Base-by-base conservation (phyloP, 2,797 vertebrate species). In the Chrosomus eos region DNA sequence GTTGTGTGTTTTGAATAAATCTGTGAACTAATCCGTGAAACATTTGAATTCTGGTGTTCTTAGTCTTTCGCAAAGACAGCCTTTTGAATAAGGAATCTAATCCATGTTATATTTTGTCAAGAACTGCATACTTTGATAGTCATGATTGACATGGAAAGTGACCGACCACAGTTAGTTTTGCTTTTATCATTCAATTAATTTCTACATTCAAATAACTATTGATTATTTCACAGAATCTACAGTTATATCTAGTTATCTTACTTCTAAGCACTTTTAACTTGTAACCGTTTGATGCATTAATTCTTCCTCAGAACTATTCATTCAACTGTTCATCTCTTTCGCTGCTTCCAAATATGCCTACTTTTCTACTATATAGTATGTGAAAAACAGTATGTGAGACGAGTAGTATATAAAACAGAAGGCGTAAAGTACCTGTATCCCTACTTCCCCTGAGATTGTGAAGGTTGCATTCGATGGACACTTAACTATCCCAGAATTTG, bases 1-100 rank as follows among this genome's bases (percentile, higher is more conserved):
- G 72, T 28, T 53, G 72, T 53, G 71, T 51, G 28, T 74, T 45
- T 74, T 33, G 28, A 74, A 51, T 74, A 53, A 53, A 74, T 74
- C 45, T 74, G 72, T 33, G 28, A 33, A 51, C 48, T 55, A 75
- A 75, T 55, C 48, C 72, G 23, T 38, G 33, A 76, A 76, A 58
- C 7, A 6, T 76, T 76, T 2, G 3, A 26, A 58, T 36, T 38
- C 13, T 58, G 23, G 1, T 58, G 53, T 26, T 18, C 73, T n/a
- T 58, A 38, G 51, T 58, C 21, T n/a, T 38, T 8, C 23, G 21
- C 51, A n/a, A 21, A 53, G 28, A 74, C 45, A 23, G 3, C 0
- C 28, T 31, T 53, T 23, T 53, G 10, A 33, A 19, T 33, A 7
- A 14, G 11, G 51, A 53, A 48, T 53, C 28, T 1, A 33, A 74